These are phyloP conservation scores for Propsilocerus akamusi DNA, from an alignment of 1,140 invertebrate species.

Conservation along the genomic window DNA sequence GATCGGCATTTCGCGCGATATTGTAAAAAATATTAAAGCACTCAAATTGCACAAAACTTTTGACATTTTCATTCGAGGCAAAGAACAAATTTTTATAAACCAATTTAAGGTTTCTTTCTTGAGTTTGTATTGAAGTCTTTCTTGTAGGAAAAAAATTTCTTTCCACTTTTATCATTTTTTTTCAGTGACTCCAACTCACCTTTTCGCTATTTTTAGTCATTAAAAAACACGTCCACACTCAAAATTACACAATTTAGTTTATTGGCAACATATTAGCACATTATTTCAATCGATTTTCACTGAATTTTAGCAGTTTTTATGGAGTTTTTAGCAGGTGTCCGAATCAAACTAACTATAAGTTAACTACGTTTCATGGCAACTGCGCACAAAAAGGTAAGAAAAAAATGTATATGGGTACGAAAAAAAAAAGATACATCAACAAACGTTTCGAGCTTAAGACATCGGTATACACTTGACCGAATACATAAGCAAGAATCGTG, in stretches of 20 bases:
- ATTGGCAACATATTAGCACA: neutral
- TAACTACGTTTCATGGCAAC: slow-evolving; percentile 4
- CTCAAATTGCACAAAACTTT: too few relatives aligned
- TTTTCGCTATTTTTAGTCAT: neutral
- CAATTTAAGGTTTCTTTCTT: neutral
- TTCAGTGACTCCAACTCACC: neutral
- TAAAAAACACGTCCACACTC: neutral
- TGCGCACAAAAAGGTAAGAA: slow-evolving; percentile 4
- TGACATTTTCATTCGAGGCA: too few relatives aligned
- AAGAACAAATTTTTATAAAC: too few relatives aligned
- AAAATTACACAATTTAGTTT: neutral
- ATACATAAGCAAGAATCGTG: too few relatives aligned
- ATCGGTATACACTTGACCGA: too few relatives aligned
- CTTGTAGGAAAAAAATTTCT: neutral
- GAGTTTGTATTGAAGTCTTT: neutral
- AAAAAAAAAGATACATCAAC: slow-evolving; percentile 2
- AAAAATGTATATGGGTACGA: neutral
- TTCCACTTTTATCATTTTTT: neutral
- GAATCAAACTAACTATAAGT: slow-evolving; percentile 1
- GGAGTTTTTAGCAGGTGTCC: neutral
- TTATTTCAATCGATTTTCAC: neutral
- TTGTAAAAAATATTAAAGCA: too few relatives aligned
- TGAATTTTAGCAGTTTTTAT: neutral
- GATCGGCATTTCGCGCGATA: too few relatives aligned
- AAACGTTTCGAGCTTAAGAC: neutral